A percentile compares a stretch with the other conserved stretches of the same genome.
These are phyloP conservation scores for Willowsia nigromaculata DNA, from an alignment of 2,888 invertebrate genomes.

Conservation along the genomic window DNA sequence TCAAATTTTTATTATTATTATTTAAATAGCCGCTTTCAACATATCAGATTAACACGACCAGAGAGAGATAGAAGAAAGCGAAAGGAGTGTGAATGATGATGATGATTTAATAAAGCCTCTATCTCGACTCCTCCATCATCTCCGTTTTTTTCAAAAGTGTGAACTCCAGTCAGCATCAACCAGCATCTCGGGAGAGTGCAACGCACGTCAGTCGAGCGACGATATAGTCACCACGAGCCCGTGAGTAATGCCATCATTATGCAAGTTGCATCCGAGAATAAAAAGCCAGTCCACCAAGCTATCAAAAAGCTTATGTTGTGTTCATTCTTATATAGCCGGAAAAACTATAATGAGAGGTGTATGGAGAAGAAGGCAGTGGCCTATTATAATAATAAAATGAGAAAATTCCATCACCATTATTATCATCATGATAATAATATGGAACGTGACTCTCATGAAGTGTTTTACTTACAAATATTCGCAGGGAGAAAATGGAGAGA, in stretches of 20 bases:
- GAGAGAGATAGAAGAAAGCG: background rate
- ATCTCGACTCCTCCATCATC: background rate
- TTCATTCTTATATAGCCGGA: slow-evolving; percentile 32
- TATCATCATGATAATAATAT: background rate
- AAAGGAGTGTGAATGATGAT: no score
- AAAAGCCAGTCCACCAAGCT: background rate
- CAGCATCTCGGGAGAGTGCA: background rate
- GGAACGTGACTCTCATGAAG: slow-evolving; percentile 73
- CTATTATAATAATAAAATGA: slow-evolving; percentile 68
- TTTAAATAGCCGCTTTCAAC: background rate
- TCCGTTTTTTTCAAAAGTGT: slow-evolving; percentile 16
- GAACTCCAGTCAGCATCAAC: slow-evolving; percentile 1
- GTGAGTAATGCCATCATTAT: slow-evolving; percentile 64
- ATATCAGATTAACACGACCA: background rate
- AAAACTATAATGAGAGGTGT: background rate
- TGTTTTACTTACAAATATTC: background rate
- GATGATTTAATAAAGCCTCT: slow-evolving; percentile 53
- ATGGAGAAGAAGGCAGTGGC: background rate
- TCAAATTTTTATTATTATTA: background rate
- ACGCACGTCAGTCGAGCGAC: slow-evolving; percentile 19
- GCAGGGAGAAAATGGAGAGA: background rate
- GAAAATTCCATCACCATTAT: slow-evolving; percentile 66
- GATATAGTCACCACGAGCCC: background rate
- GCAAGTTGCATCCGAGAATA: slow-evolving; percentile 51
- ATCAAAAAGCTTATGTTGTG: background rate